These are phyloP conservation scores for Drosophila demipolita DNA, from an alignment of 2,888 invertebrate species.

Conservation along the genomic window DNA sequence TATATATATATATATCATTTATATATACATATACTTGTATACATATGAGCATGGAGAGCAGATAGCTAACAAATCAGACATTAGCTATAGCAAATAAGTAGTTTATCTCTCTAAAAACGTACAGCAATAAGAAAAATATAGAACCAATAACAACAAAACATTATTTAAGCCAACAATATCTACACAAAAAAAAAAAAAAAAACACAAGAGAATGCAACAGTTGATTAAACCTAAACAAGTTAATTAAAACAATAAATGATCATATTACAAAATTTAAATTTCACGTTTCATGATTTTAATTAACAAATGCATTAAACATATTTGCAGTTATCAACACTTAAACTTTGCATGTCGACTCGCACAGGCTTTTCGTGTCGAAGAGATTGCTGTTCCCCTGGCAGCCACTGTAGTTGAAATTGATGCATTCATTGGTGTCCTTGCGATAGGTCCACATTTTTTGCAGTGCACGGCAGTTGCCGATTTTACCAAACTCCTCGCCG, in stretches of 20 bases:
- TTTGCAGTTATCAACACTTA: conserved; percentile 7
- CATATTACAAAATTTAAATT: conserved; percentile 45
- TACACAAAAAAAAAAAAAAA: conserved; percentile 8
- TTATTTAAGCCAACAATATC: conserved; percentile 38
- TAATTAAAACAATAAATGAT: conserved; percentile 65
- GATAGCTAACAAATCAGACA: conserved; percentile 48
- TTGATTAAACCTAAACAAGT: conserved; percentile 62
- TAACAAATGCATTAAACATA: background rate
- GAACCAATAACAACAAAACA: conserved; percentile 41
- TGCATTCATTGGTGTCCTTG: conserved; percentile 85
- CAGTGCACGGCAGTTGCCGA: conserved; percentile 42
- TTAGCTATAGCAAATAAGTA: conserved; percentile 20
- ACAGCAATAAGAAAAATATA: conserved; percentile 8
- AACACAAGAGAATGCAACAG: conserved; percentile 18
- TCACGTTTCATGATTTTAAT: conserved; percentile 20
- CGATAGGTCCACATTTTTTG: conserved; percentile 51
- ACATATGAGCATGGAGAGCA: conserved; percentile 21
- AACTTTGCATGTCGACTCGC: conserved; percentile 86
- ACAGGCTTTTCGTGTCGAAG: conserved; percentile 88
- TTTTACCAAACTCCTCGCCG: conserved; percentile 59
- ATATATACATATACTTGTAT: conserved; percentile 32
- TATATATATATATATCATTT: conserved; percentile 35
- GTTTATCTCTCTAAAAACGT: conserved; percentile 19
- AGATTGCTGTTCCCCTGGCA: conserved; percentile 91
- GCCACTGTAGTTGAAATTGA: conserved; percentile 90